Evolutionary conservation across 2,888 invertebrate genomes (phyloP).

Genomic region (Conus canariensis): DNA sequence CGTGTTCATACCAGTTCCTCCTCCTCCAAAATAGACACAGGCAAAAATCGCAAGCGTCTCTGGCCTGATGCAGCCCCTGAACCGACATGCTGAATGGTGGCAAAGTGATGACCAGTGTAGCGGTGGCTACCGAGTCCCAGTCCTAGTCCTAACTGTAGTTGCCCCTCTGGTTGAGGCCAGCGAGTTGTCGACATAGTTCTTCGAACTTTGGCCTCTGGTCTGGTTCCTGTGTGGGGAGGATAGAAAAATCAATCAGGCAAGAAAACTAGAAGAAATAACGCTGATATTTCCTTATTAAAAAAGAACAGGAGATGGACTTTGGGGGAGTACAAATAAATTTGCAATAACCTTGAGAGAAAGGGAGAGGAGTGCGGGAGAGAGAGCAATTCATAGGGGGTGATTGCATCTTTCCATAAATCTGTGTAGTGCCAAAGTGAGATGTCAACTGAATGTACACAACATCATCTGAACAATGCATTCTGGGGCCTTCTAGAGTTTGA

Average conservation of each 20-base stretch:
- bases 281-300: too few species aligned
- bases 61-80: not conserved
- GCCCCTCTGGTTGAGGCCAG: slow-evolving; percentile 62
- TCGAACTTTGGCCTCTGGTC: slow-evolving; percentile 64
- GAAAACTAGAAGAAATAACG: not conserved
- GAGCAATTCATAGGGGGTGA: not conserved
- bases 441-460: too few species aligned
- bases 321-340: not conserved
- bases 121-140: not conserved
- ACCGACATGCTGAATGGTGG: not conserved
- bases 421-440: too few species aligned
- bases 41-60: not conserved
- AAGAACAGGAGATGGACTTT: not conserved
- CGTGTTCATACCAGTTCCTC: not conserved
- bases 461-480: too few species aligned
- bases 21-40: too few species aligned
- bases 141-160: slow-evolving; percentile 58
- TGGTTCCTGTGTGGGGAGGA: slow-evolving; percentile 59
- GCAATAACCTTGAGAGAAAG: too few species aligned
- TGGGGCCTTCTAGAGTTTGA: too few species aligned
- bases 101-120: not conserved
- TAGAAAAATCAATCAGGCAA: not conserved
- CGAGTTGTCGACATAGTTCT: slow-evolving; percentile 55
- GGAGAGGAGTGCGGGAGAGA: too few species aligned
- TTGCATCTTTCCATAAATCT: not conserved